Percentiles rank a stretch among this genome's conserved stretches.
These are phyloP conservation scores for Stomatorhinus ivindoensis DNA, from an alignment of 2,113 vertebrate species.

Conservation along the genomic window DNA sequence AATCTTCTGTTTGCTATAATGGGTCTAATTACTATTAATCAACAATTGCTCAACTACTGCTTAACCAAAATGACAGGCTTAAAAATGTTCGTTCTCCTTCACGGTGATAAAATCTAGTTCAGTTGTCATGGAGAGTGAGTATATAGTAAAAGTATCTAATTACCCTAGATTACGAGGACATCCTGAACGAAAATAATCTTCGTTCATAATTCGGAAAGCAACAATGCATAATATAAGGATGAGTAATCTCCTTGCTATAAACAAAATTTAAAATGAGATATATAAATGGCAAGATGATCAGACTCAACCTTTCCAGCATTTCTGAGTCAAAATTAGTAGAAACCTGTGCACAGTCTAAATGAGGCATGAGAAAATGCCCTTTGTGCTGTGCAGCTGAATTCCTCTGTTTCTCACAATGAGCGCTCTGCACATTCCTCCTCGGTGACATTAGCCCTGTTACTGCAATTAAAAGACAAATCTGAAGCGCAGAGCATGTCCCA, in stretches of 20 bases:
- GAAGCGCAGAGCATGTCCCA: constrained; percentile 27
- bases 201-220: neutral
- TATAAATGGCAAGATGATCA: neutral
- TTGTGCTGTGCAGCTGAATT: neutral
- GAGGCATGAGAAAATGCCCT: neutral
- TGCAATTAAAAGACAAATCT: constrained; percentile 37
- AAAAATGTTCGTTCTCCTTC: neutral
- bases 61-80: neutral
- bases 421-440: constrained; percentile 31
- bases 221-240: neutral
- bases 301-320: neutral
- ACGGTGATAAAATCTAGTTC: neutral
- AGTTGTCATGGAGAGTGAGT: neutral
- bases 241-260: neutral
- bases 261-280: neutral
- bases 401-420: constrained; percentile 13
- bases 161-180: neutral
- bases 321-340: neutral
- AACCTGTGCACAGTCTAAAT: neutral
- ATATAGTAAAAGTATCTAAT: neutral
- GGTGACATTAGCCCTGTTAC: constrained; percentile 38
- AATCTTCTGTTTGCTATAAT: neutral
- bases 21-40: neutral
- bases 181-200: neutral
- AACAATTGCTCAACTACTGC: neutral